Percentiles rank a stretch among this genome's conserved stretches.
These are phyloP conservation scores for Parotocinclus haroldoi DNA, from an alignment of 2,797 vertebrate species.

Conservation along the genomic window DNA sequence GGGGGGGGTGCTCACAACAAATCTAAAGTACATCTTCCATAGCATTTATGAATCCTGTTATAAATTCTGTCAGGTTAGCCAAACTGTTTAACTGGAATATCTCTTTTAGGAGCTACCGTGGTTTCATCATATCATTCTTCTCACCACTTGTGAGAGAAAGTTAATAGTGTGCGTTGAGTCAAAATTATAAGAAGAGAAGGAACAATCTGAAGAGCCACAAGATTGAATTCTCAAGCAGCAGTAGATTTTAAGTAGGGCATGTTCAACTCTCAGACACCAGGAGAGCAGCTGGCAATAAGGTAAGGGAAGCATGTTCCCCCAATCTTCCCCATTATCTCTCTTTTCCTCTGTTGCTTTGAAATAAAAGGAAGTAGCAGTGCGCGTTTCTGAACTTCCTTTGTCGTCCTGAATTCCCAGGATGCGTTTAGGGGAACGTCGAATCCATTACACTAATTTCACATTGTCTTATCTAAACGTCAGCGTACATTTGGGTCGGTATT, in stretches of 20 bases:
- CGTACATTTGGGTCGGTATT: constrained; percentile 44
- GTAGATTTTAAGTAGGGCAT: constrained; percentile 51
- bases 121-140: neutral
- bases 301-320: constrained; percentile 55
- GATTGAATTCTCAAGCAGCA: constrained; percentile 55
- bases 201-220: constrained; percentile 54
- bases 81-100: no score
- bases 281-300: constrained; percentile 54
- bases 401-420: constrained; percentile 45
- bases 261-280: constrained; percentile 49
- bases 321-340: neutral
- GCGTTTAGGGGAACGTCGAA: constrained; percentile 42
- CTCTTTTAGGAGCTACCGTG: constrained; percentile 32
- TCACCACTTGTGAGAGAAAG: constrained; percentile 57
- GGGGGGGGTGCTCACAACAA: no score
- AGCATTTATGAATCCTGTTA: no score
- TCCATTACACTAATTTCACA: constrained; percentile 48
- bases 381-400: constrained; percentile 45
- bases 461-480: constrained; percentile 45
- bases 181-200: constrained; percentile 52
- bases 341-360: constrained; percentile 11
- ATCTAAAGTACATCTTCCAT: no score
- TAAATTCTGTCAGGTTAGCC: no score
- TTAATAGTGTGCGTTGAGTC: constrained; percentile 49
- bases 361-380: constrained; percentile 15